phyloP scores from a whole-genome alignment of 2,888 invertebrate species.

The Cheilosia grossa region DNA sequence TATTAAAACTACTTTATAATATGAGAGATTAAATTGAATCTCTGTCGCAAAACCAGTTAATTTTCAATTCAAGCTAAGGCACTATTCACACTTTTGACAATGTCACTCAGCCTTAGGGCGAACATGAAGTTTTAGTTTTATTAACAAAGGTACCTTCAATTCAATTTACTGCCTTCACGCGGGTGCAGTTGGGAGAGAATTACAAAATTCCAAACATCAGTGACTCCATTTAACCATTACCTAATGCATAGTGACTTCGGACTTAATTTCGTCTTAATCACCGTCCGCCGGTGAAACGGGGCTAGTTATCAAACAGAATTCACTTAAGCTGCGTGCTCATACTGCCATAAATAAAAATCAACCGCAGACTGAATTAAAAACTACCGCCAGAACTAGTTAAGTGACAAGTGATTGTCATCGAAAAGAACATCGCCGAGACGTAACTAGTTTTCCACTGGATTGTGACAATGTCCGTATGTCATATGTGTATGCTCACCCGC shows the following conservation, averaged over 20 bases:
- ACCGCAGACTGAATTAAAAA: slow-evolving; percentile 12
- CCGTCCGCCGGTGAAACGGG: background rate
- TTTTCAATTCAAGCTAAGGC: background rate
- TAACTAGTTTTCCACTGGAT: background rate
- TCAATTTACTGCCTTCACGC: too few relatives aligned
- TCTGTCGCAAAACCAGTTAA: background rate
- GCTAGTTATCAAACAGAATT: background rate
- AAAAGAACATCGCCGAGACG: background rate
- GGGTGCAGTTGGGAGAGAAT: too few relatives aligned
- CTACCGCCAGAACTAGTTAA: slow-evolving; percentile 19
- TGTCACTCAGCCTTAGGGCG: background rate
- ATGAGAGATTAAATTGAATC: background rate
- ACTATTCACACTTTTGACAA: background rate
- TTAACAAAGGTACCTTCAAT: too few relatives aligned
- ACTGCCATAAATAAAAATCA: background rate
- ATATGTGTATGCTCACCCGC: background rate
- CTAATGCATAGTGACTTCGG: too few relatives aligned
- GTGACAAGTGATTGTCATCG: slow-evolving; percentile 14
- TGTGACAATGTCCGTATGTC: background rate
- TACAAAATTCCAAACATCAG: too few relatives aligned
- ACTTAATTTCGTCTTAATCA: too few relatives aligned
- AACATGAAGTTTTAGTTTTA: background rate
- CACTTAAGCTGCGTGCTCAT: background rate
- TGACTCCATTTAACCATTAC: too few relatives aligned
- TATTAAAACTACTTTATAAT: background rate